Percentiles rank a stretch among this genome's conserved stretches.
Evolutionary conservation across 2,797 vertebrate genomes (phyloP).

Genomic region (Anas bernieri): DNA sequence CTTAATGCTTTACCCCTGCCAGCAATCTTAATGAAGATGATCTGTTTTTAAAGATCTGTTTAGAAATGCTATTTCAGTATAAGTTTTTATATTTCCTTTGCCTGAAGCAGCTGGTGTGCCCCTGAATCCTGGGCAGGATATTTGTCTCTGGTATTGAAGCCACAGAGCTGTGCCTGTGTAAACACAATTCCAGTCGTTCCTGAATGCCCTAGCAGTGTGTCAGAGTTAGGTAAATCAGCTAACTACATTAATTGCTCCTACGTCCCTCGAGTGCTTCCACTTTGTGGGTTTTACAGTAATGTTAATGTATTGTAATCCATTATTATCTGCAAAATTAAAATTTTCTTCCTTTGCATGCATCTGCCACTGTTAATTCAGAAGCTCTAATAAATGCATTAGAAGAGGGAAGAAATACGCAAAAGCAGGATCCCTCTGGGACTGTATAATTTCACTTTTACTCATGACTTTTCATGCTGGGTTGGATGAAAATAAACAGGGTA

Average conservation of each 20-base stretch:
- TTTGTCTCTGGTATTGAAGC: not conserved
- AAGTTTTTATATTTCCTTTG: not conserved
- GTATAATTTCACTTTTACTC: conserved; percentile 24
- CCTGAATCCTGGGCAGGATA: not conserved
- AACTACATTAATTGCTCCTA: conserved; percentile 48
- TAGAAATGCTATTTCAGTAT: not conserved
- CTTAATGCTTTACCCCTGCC: not conserved
- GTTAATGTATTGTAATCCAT: conserved; percentile 57
- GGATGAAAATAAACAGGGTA: conserved; percentile 24
- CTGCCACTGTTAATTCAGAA: conserved; percentile 58
- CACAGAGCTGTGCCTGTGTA: not conserved
- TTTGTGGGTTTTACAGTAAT: conserved; percentile 42
- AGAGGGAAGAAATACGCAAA: conserved; percentile 52
- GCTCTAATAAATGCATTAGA: conserved; percentile 60
- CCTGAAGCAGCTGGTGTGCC: not conserved
- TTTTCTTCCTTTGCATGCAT: conserved; percentile 48
- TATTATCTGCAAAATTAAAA: conserved; percentile 64
- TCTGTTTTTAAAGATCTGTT: conserved; percentile 4
- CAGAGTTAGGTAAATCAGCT: conserved; percentile 61
- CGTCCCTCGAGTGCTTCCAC: conserved; percentile 50
- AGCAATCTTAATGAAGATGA: not conserved
- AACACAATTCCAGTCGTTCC: conserved; percentile 22
- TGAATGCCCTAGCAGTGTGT: not conserved
- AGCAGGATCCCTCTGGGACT: conserved; percentile 38
- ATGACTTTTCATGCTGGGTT: conserved; percentile 16